Conservation (phyloP, 1,140 invertebrate genomes). For the Drosophila kepulauana region DNA sequence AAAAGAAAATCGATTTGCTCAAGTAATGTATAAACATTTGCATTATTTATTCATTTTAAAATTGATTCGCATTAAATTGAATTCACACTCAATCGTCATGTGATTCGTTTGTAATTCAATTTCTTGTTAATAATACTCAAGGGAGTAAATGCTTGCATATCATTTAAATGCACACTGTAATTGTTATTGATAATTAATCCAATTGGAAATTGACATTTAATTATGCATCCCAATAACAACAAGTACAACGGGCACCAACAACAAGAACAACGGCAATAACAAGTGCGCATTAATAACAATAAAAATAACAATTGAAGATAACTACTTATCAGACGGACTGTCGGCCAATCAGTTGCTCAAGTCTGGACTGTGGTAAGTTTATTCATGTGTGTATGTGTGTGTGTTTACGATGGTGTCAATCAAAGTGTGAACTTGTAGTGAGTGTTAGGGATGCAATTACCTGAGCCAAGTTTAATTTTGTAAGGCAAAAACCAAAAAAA, state of each 20-base stretch:
- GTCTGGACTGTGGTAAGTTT: neutral
- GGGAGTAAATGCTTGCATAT: neutral
- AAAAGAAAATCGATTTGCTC: neutral
- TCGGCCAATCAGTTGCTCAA: conserved; percentile 23
- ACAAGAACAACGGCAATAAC: conserved; percentile 10
- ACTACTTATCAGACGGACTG: conserved; percentile 33
- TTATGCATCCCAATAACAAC: conserved; percentile 31
- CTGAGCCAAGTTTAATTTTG: conserved; percentile 40
- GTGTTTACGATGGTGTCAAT: neutral
- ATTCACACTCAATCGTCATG: conserved; percentile 4
- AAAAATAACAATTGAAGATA: conserved; percentile 31
- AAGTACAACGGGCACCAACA: neutral
- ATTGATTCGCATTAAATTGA: conserved; percentile 10
- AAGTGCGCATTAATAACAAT: conserved; percentile 25
- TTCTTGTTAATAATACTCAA: neutral
- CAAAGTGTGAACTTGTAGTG: neutral
- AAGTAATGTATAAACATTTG: conserved; percentile 5
- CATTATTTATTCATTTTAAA: conserved; percentile 18
- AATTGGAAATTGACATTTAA: conserved; percentile 33
- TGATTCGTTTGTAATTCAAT: conserved; percentile 3
- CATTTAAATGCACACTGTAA: neutral
- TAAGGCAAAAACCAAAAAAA: conserved; percentile 11
- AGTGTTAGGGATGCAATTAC: conserved; percentile 40
- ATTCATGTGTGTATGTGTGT: neutral
- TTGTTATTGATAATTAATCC: conserved; percentile 27